Conservation (phyloP, 2,113 vertebrate genomes). For the Pteronura brasiliensis region DNA sequence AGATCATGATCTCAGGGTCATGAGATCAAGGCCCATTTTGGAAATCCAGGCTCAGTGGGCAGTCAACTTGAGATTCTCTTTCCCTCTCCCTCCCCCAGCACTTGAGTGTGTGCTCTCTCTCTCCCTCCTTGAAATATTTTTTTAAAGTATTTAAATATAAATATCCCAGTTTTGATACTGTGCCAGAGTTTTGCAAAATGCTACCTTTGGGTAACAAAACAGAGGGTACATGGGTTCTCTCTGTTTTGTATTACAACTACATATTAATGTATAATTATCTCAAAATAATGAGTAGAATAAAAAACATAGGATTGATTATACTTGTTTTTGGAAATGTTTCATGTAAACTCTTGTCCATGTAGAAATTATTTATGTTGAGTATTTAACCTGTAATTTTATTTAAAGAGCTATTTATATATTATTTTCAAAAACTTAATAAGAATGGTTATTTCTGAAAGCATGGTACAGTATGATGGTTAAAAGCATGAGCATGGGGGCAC, state of each 20-base stretch:
- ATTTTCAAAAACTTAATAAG: background rate
- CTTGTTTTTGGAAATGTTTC: background rate
- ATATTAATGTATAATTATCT: background rate
- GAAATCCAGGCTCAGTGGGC: background rate
- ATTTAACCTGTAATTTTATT: slow-evolving; percentile 44
- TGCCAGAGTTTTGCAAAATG: background rate
- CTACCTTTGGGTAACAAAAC: background rate
- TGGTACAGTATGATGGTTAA: background rate
- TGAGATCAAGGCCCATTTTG: background rate
- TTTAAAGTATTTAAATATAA: background rate
- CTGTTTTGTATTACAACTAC: background rate
- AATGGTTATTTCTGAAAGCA: background rate
- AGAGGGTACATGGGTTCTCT: background rate
- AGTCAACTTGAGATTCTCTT: background rate
- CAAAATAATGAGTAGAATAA: background rate
- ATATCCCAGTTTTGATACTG: background rate
- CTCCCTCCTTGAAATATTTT: background rate
- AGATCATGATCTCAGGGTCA: background rate
- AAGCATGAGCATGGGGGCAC: background rate
- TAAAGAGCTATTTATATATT: background rate
- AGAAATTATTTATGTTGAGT: background rate
- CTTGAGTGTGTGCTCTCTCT: background rate
- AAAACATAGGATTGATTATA: background rate
- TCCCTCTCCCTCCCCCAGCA: background rate
- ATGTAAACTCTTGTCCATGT: background rate